Percentiles rank a stretch among this genome's conserved stretches.
Conservation (phyloP, 2,888 invertebrate species). For the Mythimna lalbum region DNA sequence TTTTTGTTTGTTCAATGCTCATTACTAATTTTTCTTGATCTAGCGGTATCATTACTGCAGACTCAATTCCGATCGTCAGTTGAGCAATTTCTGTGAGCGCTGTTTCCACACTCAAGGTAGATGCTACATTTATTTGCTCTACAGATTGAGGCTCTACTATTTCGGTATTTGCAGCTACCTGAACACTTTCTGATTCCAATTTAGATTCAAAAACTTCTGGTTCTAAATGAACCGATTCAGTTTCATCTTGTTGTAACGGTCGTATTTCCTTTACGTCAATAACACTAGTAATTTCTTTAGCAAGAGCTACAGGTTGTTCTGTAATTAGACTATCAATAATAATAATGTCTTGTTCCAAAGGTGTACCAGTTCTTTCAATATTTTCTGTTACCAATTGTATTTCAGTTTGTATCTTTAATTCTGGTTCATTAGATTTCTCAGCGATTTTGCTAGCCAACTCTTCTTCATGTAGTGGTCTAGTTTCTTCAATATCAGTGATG, state of each 20-base stretch:
- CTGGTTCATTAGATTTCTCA: neutral
- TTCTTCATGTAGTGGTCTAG: neutral
- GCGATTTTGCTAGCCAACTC: neutral
- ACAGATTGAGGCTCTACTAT: neutral
- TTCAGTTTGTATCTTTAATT: neutral
- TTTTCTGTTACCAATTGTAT: neutral
- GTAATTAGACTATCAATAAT: neutral
- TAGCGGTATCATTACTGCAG: neutral
- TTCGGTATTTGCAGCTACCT: neutral
- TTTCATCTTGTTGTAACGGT: neutral
- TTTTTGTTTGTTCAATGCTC: neutral
- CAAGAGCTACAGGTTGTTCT: neutral
- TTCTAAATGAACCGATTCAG: neutral
- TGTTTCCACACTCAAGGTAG: neutral
- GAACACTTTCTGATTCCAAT: neutral
- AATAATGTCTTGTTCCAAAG: neutral
- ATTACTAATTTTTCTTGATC: neutral
- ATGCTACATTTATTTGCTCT: neutral
- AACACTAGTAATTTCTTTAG: neutral
- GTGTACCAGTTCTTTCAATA: neutral
- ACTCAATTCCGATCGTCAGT: neutral
- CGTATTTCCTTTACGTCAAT: neutral
- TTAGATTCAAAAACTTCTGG: neutral
- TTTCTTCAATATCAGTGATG: neutral
- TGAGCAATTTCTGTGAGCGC: neutral